Evolutionary conservation across 1,140 invertebrate genomes (phyloP), one percentile per base, ranked within the genome.

Genomic region (Pseudomyrmex sp.): DNA sequence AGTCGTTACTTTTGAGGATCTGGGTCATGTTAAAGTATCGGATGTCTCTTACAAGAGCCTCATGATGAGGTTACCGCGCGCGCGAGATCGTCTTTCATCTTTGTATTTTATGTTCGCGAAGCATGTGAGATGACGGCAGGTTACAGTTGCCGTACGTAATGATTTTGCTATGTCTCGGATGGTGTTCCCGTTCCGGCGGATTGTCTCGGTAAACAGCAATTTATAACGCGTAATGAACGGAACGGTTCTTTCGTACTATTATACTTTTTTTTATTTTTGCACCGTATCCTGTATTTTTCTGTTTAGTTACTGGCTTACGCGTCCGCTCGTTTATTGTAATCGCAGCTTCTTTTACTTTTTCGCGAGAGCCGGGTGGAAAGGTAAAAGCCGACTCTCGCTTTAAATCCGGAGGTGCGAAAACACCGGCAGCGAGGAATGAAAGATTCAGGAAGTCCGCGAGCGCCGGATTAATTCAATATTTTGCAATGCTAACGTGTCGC

Each of bases 381-480:
- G 26, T 54, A 35, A 44, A 82, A 75, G 79, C 20, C 70, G 58
- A 20, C 15, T 20, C 23, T 59, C 35, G 26, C 10, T 20, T 63
- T 63, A 77, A 83, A 83, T 83, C 86, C 54, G 63, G 68, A 72
- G 52, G 73, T 86, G 85, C 65, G 66, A 86, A 86, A 84, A 79
- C 84, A 79, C 62, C 52, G 54, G 66, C 48, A 50, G 35, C 44
- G 76, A 52, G 20, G 70, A 72, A 89, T 82, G 88, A 88, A 59
- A 85, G 80, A 87, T 89, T 90, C 75, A 85, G 26, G 52, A 18
- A 58, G 82, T 69, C 70, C 62, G 62, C 50, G 26, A 26, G 79
- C 18, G 3, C n/a, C 9, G 62, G 68, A 80, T 73, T 88, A 86
- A 90, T 91, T 90, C 80, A 82, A 86, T 91, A 86, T 90, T 91